These are phyloP conservation scores for Acanthosepion pharaonis DNA, from an alignment of 2,888 invertebrate genomes.

Conservation along the genomic window DNA sequence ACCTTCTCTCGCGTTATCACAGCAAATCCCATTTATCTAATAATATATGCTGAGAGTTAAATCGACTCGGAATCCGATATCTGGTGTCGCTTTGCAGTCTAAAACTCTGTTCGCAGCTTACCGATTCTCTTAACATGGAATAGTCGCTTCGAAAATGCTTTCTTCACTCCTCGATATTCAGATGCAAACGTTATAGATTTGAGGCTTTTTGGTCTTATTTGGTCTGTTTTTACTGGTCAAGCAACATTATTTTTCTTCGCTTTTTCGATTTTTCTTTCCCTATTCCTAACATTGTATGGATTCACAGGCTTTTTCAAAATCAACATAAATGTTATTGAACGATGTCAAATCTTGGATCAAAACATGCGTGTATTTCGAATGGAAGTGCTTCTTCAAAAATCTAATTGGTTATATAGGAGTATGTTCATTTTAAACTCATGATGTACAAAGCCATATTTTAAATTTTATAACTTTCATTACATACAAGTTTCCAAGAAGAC, in stretches of 20 bases:
- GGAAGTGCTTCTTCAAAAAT: no score
- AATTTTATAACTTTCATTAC: no score
- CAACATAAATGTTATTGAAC: neutral
- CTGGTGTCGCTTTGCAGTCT: neutral
- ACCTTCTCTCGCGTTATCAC: neutral
- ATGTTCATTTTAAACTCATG: no score
- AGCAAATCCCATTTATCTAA: conserved; percentile 15
- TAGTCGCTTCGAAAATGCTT: neutral
- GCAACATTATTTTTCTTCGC: neutral
- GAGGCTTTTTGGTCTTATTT: neutral
- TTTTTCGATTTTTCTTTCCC: neutral
- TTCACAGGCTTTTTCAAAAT: neutral
- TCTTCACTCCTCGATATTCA: neutral
- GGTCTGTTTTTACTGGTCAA: neutral
- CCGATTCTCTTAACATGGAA: neutral
- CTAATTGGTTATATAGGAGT: no score
- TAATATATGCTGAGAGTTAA: conserved; percentile 10
- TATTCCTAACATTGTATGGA: neutral
- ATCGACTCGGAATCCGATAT: conserved; percentile 16
- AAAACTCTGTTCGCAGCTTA: neutral
- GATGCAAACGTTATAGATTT: neutral
- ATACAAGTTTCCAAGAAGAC: no score
- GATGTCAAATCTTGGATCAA: neutral
- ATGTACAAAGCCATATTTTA: no score
- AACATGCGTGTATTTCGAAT: no score